A percentile compares a stretch with the other conserved stretches of the same genome.
phyloP scores from a whole-genome alignment of 2,888 invertebrate species.

The Pinctada fucata region DNA sequence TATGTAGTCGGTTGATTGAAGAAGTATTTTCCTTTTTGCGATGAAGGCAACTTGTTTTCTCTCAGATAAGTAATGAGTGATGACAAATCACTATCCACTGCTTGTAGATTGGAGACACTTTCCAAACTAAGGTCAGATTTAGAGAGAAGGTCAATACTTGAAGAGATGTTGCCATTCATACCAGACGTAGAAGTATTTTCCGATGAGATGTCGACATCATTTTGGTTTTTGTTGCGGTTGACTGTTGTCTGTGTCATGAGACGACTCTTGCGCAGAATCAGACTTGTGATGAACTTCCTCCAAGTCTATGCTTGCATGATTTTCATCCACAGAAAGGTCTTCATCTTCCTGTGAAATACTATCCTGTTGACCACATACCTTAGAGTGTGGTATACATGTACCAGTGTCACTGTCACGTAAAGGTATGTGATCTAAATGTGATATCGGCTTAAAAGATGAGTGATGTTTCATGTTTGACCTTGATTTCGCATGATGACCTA shows the following conservation, averaged over 20 bases:
- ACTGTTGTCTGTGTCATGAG: not conserved
- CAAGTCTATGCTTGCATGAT: not conserved
- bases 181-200: not conserved
- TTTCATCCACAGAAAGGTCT: not conserved
- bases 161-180: not conserved
- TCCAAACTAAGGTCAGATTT: not conserved
- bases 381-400: not conserved
- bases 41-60: conserved; percentile 27
- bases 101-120: not conserved
- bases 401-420: not conserved
- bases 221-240: not conserved
- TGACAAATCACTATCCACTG: not conserved
- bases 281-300: not conserved
- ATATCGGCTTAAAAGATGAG: not conserved
- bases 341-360: not conserved
- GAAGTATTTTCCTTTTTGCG: conserved; percentile 35
- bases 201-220: not conserved
- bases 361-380: conserved; percentile 1
- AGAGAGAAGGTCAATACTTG: conserved; percentile 8
- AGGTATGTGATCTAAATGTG: not conserved
- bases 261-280: not conserved
- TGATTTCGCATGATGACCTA: not conserved
- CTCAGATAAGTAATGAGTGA: conserved; percentile 25
- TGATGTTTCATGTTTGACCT: not conserved
- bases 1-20: conserved; percentile 40